A percentile compares a stretch with the other conserved stretches of the same genome.
phyloP scores from a whole-genome alignment of 2,797 vertebrate species.

The Sebastes steindachneri region DNA sequence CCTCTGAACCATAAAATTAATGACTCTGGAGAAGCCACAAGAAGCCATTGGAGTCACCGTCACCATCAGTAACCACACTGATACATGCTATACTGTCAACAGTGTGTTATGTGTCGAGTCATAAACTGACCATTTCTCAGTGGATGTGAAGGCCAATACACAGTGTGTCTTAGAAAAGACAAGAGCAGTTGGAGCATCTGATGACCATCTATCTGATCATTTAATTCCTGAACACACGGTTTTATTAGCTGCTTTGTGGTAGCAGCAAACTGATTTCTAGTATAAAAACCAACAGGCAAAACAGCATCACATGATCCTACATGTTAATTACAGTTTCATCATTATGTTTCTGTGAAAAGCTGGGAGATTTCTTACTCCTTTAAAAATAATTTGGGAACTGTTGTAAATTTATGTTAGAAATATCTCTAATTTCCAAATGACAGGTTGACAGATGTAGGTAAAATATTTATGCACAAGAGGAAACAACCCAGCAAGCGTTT shows the following conservation, averaged over 20 bases:
- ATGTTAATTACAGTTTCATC: not conserved
- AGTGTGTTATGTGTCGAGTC: not conserved
- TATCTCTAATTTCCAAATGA: not conserved
- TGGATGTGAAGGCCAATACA: not conserved
- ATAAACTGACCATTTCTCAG: slow-evolving; percentile 18
- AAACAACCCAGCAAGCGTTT: not conserved
- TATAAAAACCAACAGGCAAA: not conserved
- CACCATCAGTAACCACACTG: slow-evolving; percentile 3
- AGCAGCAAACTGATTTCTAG: not conserved
- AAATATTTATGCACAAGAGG: not conserved
- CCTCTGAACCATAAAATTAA: slow-evolving; percentile 15
- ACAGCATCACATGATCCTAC: not conserved
- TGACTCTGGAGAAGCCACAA: not conserved
- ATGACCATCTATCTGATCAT: not conserved
- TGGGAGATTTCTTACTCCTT: not conserved
- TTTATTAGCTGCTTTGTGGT: not conserved
- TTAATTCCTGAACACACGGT: not conserved
- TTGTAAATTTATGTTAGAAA: not conserved
- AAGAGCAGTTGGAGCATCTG: not conserved
- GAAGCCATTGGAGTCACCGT: not conserved
- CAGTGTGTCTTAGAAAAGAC: not conserved
- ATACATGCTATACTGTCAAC: not conserved
- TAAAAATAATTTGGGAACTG: not conserved
- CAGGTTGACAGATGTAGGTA: not conserved
- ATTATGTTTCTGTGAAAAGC: not conserved